Evolutionary conservation across 2,888 invertebrate genomes (phyloP), one percentile per base, ranked within the genome.

Genomic region (Autographa gamma): DNA sequence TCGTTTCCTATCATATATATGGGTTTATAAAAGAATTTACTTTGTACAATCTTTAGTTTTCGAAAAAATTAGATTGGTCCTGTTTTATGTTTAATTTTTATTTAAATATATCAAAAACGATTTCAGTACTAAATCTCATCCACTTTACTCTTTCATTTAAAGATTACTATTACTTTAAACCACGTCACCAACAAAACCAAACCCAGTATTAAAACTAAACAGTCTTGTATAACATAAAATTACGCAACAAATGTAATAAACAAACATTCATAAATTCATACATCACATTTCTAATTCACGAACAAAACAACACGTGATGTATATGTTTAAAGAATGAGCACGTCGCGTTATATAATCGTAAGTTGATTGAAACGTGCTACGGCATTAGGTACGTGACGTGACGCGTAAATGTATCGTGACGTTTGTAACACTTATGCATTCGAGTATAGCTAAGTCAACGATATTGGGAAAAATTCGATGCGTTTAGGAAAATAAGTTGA

Each of bases 401-500:
- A 76, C 73, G 69, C 60, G 74, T 69, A 56, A 77, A 71, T 62
- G 72, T 69, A 66, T 75, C 79, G 69, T 82, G 75, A 76, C 72
- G 73, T 71, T 69, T 74, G 66, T 68, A 58, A 70, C 67, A 74
- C 67, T 73, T 69, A 71, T 60, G n/a, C 31, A 25, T 25, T 41
- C 19, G 61, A 34, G 43, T 61, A 34, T 52, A 69, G 76, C 67
- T 69, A 61, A 14, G 58, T 59, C 48, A 63, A 68, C 25, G 58
- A 19, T 68, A 19, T 13, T 74, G 56, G 38, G 14, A 73, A 66
- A 59, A 63, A 59, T 64, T 52, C 0, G 43, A 48, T n/a, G n/a
- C 7, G 8, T 48, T 48, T 48, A n/a, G 5, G 16, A n/a, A 14
- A 11, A 6, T 38, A 7, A 7, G 11, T 38, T 4, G 11, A 25